These are phyloP conservation scores for Acipenser oxyrinchus DNA, from an alignment of 2,797 vertebrate genomes.

Conservation along the genomic window DNA sequence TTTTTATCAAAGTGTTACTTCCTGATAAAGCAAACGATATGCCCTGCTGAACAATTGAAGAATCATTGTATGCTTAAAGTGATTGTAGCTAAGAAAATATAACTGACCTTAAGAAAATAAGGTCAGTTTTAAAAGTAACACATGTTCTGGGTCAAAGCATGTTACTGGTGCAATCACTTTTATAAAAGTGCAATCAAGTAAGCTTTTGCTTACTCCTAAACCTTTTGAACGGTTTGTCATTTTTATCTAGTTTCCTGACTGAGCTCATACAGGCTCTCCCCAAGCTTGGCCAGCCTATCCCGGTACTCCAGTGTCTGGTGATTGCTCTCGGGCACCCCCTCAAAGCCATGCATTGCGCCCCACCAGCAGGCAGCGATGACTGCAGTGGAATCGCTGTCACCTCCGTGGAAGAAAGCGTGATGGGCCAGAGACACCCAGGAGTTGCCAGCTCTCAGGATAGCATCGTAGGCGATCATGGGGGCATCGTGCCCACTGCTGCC, in stretches of 20 bases:
- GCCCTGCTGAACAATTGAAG: no score
- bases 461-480: conserved; percentile 73
- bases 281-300: conserved; percentile 47
- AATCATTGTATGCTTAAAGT: no score
- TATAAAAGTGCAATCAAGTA: no score
- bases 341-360: conserved; percentile 60
- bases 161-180: no score
- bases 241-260: not conserved
- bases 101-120: no score
- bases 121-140: no score
- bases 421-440: conserved; percentile 63
- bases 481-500: conserved; percentile 70
- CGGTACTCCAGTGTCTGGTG: conserved; percentile 57
- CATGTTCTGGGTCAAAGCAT: no score
- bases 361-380: conserved; percentile 64
- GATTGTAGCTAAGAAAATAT: no score
- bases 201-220: no score
- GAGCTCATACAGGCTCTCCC: conserved; percentile 43
- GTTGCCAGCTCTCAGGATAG: conserved; percentile 51
- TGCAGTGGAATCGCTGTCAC: conserved; percentile 66
- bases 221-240: no score
- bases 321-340: conserved; percentile 45
- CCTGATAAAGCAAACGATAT: no score
- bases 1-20: no score
- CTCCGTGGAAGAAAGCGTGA: conserved; percentile 64